Conservation (phyloP, 2,888 invertebrate species). For the Terebella lapidaria region DNA sequence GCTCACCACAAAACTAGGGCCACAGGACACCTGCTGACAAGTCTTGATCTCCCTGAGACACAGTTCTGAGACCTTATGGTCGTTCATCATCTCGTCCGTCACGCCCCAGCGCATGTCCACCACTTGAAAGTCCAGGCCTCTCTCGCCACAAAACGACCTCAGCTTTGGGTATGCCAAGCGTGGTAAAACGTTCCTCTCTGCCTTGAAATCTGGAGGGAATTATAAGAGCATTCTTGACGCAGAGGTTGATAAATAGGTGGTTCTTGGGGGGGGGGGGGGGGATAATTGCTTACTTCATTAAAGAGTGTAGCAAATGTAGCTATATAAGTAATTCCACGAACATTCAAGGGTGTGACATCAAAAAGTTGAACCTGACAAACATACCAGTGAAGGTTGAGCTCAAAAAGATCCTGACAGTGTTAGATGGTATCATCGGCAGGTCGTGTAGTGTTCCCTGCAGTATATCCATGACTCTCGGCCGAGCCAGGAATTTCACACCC, state of each 20-base stretch:
- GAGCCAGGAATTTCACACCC: not conserved
- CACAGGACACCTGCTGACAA: slow-evolving; percentile 24
- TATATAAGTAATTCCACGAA: no score
- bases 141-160: slow-evolving; percentile 13
- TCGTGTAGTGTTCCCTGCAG: slow-evolving; percentile 11
- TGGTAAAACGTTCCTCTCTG: slow-evolving; percentile 22
- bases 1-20: slow-evolving; percentile 27
- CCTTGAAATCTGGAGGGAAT: slow-evolving; percentile 22
- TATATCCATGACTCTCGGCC: not conserved
- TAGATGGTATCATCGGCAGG: slow-evolving; percentile 17
- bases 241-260: no score
- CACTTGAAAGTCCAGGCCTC: slow-evolving; percentile 26
- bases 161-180: slow-evolving; percentile 19
- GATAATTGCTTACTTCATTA: no score
- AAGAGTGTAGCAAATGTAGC: no score
- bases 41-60: slow-evolving; percentile 23
- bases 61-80: slow-evolving; percentile 25
- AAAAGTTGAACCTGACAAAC: not conserved
- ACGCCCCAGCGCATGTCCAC: slow-evolving; percentile 29
- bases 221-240: no score
- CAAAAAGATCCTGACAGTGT: slow-evolving; percentile 28
- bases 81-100: slow-evolving; percentile 24
- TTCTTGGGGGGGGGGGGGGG: no score
- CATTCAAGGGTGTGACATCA: no score
- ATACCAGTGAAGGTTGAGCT: slow-evolving; percentile 34